phyloP scores from a whole-genome alignment of 2,113 vertebrate genomes.

The Lasiurus cinereus region DNA sequence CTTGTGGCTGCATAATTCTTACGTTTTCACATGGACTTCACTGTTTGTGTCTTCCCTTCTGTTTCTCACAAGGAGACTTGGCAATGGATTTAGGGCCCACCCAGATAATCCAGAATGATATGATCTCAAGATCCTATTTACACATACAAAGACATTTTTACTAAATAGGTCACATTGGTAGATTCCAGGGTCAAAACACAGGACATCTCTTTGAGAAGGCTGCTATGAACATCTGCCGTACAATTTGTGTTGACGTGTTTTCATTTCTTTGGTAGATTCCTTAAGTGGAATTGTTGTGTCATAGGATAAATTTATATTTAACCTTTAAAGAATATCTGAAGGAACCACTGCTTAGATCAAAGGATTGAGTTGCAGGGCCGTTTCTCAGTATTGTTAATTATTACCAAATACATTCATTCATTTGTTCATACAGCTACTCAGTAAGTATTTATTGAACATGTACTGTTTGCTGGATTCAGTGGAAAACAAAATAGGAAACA shows the following conservation, averaged over 20 bases:
- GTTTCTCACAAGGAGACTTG: slow-evolving; percentile 3
- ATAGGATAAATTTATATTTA: slow-evolving; percentile 7
- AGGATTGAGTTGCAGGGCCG: background rate
- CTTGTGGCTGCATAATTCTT: background rate
- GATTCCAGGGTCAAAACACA: background rate
- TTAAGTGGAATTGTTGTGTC: slow-evolving; percentile 33
- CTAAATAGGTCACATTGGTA: background rate
- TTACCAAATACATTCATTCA: slow-evolving; percentile 21
- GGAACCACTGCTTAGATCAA: background rate
- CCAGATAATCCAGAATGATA: background rate
- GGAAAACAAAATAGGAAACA: background rate
- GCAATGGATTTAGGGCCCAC: background rate
- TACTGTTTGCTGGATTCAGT: background rate
- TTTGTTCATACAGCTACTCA: background rate
- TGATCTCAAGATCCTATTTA: slow-evolving; percentile 4
- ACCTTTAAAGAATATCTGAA: slow-evolving; percentile 1
- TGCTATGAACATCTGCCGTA: background rate
- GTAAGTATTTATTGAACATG: background rate
- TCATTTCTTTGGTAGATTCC: background rate
- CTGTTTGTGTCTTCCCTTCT: background rate
- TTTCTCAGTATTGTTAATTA: background rate
- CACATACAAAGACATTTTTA: background rate
- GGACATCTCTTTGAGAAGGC: background rate
- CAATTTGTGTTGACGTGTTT: background rate
- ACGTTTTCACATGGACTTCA: background rate